Conservation (phyloP, 2,113 vertebrate species). For the Chaenogobius annularis region DNA sequence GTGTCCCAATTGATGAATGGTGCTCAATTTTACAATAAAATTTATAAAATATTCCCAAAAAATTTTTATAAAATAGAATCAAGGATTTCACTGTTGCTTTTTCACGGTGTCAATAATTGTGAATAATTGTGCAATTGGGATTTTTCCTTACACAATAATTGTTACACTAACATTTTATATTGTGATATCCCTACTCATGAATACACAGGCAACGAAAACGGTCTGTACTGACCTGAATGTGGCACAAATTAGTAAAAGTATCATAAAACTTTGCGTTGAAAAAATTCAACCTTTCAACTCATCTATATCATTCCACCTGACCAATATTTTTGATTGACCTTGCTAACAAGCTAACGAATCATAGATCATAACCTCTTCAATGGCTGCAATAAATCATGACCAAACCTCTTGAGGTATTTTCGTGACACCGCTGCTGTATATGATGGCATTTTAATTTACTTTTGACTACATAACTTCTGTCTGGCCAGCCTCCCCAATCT, state of each 20-base stretch:
- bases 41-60: too few species aligned
- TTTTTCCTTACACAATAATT: too few species aligned
- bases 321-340: background rate
- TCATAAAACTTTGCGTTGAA: background rate
- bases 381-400: background rate
- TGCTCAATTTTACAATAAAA: too few species aligned
- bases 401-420: background rate
- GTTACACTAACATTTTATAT: too few species aligned
- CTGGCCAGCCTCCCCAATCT: background rate
- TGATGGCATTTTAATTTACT: background rate
- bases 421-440: background rate
- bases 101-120: too few species aligned
- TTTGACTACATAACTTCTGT: background rate
- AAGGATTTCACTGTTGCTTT: too few species aligned
- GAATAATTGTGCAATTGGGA: too few species aligned
- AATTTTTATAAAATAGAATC: too few species aligned
- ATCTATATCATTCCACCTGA: background rate
- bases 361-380: background rate
- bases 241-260: background rate
- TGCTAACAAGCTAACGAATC: background rate
- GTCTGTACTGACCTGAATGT: background rate
- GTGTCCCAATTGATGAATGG: too few species aligned
- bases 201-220: background rate
- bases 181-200: background rate
- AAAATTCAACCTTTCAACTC: background rate